phyloP scores from a whole-genome alignment of 92 coral and sea anemone genomes.

The Pocillopora grandis region DNA sequence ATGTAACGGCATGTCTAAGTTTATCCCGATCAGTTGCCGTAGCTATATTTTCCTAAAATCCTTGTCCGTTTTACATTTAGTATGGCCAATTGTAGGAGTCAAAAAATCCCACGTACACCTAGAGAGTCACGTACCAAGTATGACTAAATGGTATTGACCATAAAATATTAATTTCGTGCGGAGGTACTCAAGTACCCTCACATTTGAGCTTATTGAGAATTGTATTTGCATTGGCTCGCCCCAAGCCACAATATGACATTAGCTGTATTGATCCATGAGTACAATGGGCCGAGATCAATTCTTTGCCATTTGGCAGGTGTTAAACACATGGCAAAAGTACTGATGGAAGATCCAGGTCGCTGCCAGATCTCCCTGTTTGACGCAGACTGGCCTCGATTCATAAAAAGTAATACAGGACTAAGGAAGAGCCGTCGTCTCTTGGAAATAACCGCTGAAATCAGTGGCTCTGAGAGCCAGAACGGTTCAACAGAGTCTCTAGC shows the following conservation, averaged over 20 bases:
- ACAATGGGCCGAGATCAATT: too few relatives aligned
- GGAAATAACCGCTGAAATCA: constrained; percentile 28
- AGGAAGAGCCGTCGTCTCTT: constrained; percentile 35
- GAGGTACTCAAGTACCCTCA: not conserved
- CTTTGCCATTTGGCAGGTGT: constrained; percentile 13
- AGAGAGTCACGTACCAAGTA: too few relatives aligned
- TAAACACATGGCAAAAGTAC: constrained; percentile 58
- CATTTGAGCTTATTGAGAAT: not conserved
- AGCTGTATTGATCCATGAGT: not conserved
- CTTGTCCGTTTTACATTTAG: too few relatives aligned
- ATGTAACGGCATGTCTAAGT: too few relatives aligned
- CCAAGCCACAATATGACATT: not conserved
- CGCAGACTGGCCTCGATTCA: constrained; percentile 66
- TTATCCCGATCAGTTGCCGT: too few relatives aligned
- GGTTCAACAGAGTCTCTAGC: constrained; percentile 39
- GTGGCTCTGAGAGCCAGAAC: not conserved
- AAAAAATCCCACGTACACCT: too few relatives aligned
- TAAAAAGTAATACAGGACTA: constrained; percentile 27
- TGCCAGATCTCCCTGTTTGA: constrained; percentile 53
- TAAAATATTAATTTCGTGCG: too few relatives aligned
- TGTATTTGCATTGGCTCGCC: not conserved
- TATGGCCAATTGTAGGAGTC: too few relatives aligned
- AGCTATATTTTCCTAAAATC: too few relatives aligned
- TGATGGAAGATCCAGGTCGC: constrained; percentile 51
- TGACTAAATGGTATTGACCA: too few relatives aligned